phyloP scores from a whole-genome alignment of 2,797 vertebrate genomes.

The Psittacula derbiana region DNA sequence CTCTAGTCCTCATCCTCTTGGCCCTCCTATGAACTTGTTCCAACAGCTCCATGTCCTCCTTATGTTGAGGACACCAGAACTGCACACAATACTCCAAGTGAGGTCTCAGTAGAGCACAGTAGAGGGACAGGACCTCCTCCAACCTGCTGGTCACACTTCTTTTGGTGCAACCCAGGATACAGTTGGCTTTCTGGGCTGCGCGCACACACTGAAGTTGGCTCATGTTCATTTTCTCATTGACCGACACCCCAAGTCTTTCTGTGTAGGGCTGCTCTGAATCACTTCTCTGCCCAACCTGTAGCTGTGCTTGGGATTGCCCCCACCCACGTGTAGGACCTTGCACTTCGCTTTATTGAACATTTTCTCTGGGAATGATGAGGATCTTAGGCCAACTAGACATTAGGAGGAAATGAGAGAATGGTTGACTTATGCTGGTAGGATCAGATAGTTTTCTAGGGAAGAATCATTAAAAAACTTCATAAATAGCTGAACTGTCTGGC shows the following conservation, averaged over 20 bases:
- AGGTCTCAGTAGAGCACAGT: neutral
- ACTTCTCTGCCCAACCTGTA: neutral
- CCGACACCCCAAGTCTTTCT: neutral
- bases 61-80: neutral
- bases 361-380: neutral
- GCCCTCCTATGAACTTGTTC: neutral
- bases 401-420: neutral
- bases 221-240: neutral
- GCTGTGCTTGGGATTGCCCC: neutral
- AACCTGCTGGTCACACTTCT: neutral
- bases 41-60: neutral
- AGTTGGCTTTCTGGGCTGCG: neutral
- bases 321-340: neutral
- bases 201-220: neutral
- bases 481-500: neutral
- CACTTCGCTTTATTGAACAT: neutral
- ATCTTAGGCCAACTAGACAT: neutral
- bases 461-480: neutral
- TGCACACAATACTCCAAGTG: neutral
- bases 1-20: neutral
- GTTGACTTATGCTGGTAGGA: neutral
- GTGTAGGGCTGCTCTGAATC: neutral
- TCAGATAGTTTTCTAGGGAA: neutral
- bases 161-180: neutral
- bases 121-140: neutral